Conservation (phyloP, 2,797 vertebrate genomes). For the Lophius americanus region DNA sequence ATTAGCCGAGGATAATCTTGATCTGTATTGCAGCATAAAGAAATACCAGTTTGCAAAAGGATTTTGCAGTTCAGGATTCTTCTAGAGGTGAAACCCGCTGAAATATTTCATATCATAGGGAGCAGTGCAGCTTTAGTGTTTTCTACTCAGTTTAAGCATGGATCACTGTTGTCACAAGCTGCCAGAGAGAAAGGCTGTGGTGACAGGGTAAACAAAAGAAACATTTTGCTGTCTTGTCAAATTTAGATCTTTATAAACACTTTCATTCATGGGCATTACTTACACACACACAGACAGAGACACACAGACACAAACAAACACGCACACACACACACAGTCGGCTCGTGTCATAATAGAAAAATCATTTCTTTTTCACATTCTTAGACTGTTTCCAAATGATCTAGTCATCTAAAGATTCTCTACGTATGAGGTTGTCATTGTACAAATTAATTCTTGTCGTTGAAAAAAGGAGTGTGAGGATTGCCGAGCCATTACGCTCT, state of each 20-base stretch:
- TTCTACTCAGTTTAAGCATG: slow-evolving; percentile 15
- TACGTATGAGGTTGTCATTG: slow-evolving; percentile 55
- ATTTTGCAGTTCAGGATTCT: too few species aligned
- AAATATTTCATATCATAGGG: background rate
- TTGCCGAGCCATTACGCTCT: slow-evolving; percentile 18
- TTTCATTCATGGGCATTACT: slow-evolving; percentile 15
- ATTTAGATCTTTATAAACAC: slow-evolving; percentile 54
- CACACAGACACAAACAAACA: slow-evolving; percentile 31
- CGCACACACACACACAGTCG: slow-evolving; percentile 4
- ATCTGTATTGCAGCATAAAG: background rate
- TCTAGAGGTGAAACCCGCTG: background rate
- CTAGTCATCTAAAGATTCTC: slow-evolving; percentile 57
- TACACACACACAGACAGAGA: slow-evolving; percentile 26
- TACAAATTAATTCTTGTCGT: slow-evolving; percentile 52
- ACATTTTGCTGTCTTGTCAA: slow-evolving; percentile 57
- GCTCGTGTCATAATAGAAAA: slow-evolving; percentile 57
- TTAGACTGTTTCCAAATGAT: slow-evolving; percentile 60
- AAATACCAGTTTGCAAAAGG: too few species aligned
- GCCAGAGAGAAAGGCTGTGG: slow-evolving; percentile 22
- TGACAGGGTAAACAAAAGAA: slow-evolving; percentile 58
- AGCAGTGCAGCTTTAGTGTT: slow-evolving; percentile 14
- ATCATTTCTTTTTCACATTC: slow-evolving; percentile 53
- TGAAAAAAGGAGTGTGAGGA: slow-evolving; percentile 26
- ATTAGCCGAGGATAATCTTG: too few species aligned
- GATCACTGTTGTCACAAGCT: slow-evolving; percentile 22